These are phyloP conservation scores for Cotesia glomerata DNA, from an alignment of 1,140 invertebrate genomes.

Conservation along the genomic window DNA sequence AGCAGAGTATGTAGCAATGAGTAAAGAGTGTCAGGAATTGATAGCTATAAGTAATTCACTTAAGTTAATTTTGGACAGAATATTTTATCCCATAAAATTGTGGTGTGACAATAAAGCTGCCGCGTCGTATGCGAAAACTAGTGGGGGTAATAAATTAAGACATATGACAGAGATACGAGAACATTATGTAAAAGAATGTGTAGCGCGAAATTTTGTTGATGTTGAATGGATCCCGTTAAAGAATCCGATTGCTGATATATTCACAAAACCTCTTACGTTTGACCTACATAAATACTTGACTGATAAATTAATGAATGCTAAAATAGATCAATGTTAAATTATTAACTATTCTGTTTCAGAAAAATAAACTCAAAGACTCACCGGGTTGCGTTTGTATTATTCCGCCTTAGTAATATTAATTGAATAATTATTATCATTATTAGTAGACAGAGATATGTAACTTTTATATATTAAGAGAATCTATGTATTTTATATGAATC, in stretches of 20 bases:
- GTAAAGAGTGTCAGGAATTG: conserved; percentile 22
- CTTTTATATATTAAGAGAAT: too few relatives aligned
- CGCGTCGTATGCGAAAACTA: conserved; percentile 2
- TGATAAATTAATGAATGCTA: conserved; percentile 7
- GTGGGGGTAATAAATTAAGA: conserved; percentile 20
- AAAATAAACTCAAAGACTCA: too few relatives aligned
- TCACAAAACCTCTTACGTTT: conserved; percentile 20
- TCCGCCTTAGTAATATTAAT: too few relatives aligned
- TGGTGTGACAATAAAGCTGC: conserved; percentile 17
- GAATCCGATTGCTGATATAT: conserved; percentile 19
- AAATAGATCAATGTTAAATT: too few relatives aligned
- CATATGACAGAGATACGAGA: conserved; percentile 22
- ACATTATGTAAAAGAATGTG: conserved; percentile 27
- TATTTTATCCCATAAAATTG: conserved; percentile 9
- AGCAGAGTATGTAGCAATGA: conserved; percentile 28
- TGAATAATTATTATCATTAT: too few relatives aligned
- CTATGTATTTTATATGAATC: too few relatives aligned
- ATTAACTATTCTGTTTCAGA: too few relatives aligned
- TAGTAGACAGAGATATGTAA: too few relatives aligned
- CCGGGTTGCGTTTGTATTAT: too few relatives aligned
- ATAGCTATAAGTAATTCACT: conserved; percentile 16
- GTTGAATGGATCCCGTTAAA: conserved; percentile 21
- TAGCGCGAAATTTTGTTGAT: conserved; percentile 7
- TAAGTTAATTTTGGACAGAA: conserved; percentile 11
- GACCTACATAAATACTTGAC: conserved; percentile 14